Percentiles rank a stretch among this genome's conserved stretches.
Evolutionary conservation across 1,140 invertebrate species (phyloP).

Genomic region (Heterodera schachtii): DNA sequence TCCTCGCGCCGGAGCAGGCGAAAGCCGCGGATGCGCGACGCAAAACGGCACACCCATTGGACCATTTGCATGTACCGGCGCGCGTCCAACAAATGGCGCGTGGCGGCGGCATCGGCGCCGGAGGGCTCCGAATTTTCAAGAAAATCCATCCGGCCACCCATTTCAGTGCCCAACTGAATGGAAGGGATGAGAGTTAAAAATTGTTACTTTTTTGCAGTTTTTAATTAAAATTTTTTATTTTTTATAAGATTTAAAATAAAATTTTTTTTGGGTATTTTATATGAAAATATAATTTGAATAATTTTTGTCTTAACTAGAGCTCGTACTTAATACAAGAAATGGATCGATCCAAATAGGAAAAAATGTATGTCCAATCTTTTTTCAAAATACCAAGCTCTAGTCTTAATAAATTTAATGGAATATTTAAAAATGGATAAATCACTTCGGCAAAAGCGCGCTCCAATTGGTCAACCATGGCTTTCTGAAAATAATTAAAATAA

Average conservation of each 20-base stretch:
- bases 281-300: no score
- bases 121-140: not conserved
- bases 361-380: no score
- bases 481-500: not conserved
- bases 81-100: constrained; percentile 5
- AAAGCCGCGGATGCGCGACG: constrained; percentile 40
- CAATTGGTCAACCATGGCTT: constrained; percentile 9
- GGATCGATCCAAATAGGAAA: no score
- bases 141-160: not conserved
- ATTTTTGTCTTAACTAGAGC: no score
- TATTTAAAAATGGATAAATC: not conserved
- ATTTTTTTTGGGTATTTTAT: no score
- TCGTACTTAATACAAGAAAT: no score
- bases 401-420: not conserved
- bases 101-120: no score
- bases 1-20: constrained; percentile 33
- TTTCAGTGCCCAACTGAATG: not conserved
- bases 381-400: no score
- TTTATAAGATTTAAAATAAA: no score
- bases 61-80: constrained; percentile 2
- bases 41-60: constrained; percentile 36
- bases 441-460: constrained; percentile 11
- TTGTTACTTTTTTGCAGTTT: no score
- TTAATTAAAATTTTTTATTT: no score
- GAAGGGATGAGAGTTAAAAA: no score